Percentiles rank a stretch among this genome's conserved stretches.
These are phyloP conservation scores for Eulemur rubriventer DNA, from an alignment of 2,797 vertebrate genomes.

Conservation along the genomic window DNA sequence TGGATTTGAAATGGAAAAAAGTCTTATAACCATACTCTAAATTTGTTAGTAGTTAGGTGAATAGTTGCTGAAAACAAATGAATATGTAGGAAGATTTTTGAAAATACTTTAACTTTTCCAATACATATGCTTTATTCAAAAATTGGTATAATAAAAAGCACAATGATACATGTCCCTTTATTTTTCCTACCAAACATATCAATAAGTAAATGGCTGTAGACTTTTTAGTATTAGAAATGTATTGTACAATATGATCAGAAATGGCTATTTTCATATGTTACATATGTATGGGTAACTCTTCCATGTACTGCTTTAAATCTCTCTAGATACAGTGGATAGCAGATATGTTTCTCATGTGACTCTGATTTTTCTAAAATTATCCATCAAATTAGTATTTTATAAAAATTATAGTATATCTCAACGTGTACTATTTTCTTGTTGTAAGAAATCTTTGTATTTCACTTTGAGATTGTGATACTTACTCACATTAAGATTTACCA, in stretches of 20 bases:
- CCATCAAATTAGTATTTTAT: not conserved
- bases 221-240: not conserved
- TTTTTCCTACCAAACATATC: not conserved
- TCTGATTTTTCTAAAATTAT: not conserved
- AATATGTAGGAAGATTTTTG: not conserved
- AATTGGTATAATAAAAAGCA: not conserved
- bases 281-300: not conserved
- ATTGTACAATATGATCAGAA: not conserved
- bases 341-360: not conserved
- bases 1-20: not conserved
- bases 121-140: not conserved
- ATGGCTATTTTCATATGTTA: not conserved
- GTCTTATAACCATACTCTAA: not conserved
- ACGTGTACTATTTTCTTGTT: not conserved
- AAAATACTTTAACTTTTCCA: not conserved
- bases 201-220: not conserved
- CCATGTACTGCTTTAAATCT: not conserved
- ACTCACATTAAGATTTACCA: not conserved
- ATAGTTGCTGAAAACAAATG: not conserved
- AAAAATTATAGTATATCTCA: not conserved
- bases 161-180: not conserved
- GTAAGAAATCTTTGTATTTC: not conserved
- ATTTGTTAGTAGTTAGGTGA: not conserved
- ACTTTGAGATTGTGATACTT: not conserved
- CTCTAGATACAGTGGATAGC: not conserved